Conservation (phyloP, 2,113 vertebrate genomes). For the Halcyon senegalensis region DNA sequence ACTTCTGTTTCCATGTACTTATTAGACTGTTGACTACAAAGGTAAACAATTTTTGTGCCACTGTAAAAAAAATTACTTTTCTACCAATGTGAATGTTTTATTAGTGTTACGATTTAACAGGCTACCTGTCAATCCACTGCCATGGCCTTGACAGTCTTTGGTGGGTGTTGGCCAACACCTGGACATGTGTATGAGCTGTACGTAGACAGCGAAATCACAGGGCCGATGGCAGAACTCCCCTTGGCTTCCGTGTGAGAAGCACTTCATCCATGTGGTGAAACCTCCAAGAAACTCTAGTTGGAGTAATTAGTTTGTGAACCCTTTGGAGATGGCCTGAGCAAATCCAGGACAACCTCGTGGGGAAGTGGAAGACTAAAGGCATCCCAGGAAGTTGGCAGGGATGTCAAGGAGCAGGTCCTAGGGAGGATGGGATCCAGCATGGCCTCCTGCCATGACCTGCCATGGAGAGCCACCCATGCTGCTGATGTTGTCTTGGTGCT, state of each 20-base stretch:
- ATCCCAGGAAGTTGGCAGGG: neutral
- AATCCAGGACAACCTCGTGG: neutral
- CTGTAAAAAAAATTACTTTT: neutral
- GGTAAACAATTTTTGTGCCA: neutral
- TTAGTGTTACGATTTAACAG: neutral
- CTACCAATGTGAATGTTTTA: neutral
- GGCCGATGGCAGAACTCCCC: neutral
- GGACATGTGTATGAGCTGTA: neutral
- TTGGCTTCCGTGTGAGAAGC: accelerated
- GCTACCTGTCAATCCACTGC: neutral
- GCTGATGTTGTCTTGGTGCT: neutral
- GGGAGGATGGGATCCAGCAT: neutral
- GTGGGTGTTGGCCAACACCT: neutral
- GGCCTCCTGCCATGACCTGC: neutral
- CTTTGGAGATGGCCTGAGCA: neutral
- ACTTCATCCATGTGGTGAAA: accelerated
- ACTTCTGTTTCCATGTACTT: neutral
- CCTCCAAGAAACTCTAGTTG: neutral
- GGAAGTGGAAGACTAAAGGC: neutral
- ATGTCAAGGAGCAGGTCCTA: neutral
- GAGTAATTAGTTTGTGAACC: neutral
- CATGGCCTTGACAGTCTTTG: neutral
- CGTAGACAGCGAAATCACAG: accelerated
- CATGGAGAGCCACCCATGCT: neutral
- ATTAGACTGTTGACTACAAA: neutral